A percentile compares a stretch with the other conserved stretches of the same genome.
Evolutionary conservation across 2,888 invertebrate species (phyloP).

Genomic region (Heliconius charithonia): DNA sequence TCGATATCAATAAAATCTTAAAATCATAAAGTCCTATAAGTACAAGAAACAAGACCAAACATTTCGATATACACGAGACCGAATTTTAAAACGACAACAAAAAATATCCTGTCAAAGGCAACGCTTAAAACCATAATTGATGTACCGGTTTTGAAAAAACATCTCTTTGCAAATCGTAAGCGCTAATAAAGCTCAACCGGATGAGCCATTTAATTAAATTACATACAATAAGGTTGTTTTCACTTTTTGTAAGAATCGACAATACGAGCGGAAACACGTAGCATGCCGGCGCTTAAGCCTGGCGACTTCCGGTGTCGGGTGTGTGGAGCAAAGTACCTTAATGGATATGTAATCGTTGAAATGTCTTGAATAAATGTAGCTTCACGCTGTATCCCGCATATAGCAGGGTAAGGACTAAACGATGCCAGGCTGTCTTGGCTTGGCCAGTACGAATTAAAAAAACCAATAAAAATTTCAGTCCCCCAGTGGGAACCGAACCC

Average conservation of each 20-base stretch:
- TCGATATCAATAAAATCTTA: neutral
- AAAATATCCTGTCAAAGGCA: conserved; percentile 16
- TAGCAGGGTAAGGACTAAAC: no score
- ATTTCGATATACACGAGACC: neutral
- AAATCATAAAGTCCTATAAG: neutral
- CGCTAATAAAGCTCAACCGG: conserved; percentile 35
- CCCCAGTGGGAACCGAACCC: no score
- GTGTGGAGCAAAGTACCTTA: conserved; percentile 14
- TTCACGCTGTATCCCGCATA: neutral
- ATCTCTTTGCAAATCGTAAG: conserved; percentile 8
- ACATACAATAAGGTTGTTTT: conserved; percentile 37
- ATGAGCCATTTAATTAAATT: conserved; percentile 45
- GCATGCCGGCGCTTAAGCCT: conserved; percentile 42
- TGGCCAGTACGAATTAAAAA: no score
- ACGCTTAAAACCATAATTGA: conserved; percentile 18
- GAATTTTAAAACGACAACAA: neutral
- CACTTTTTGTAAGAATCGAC: conserved; percentile 36
- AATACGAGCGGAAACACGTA: conserved; percentile 43
- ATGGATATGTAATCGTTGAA: conserved; percentile 9
- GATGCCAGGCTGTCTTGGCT: no score
- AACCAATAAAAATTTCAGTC: no score
- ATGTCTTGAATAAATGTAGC: neutral
- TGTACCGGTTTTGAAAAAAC: conserved; percentile 29
- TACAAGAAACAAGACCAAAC: neutral
- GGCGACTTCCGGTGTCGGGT: conserved; percentile 35